phyloP scores from a whole-genome alignment of 2,113 vertebrate species.

The Erythrolamprus reginae region DNA sequence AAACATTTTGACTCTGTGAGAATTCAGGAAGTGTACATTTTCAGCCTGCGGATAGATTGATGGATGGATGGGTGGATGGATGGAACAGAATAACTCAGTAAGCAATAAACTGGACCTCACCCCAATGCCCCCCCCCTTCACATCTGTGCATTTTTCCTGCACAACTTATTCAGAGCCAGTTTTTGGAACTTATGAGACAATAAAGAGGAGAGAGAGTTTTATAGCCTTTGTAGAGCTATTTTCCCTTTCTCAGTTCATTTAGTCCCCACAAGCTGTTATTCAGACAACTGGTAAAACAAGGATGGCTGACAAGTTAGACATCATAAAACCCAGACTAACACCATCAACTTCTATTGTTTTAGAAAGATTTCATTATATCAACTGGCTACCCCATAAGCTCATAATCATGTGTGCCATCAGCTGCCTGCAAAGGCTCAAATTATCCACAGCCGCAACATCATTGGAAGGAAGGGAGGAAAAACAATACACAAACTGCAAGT shows the following conservation, averaged over 20 bases:
- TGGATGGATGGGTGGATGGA: background rate
- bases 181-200: background rate
- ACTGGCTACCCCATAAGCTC: background rate
- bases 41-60: conserved; percentile 1
- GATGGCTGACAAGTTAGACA: background rate
- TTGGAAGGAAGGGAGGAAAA: background rate
- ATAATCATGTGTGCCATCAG: background rate
- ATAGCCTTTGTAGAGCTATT: background rate
- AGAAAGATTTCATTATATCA: background rate
- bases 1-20: conserved; percentile 61
- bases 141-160: background rate
- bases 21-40: conserved; percentile 53
- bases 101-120: background rate
- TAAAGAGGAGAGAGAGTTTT: background rate
- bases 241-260: background rate
- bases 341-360: background rate
- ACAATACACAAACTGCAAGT: background rate
- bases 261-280: background rate
- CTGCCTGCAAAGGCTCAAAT: background rate
- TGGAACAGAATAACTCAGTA: background rate
- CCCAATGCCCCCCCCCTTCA: background rate
- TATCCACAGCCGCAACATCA: background rate
- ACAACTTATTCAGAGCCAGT: background rate
- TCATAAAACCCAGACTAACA: background rate
- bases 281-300: background rate